phyloP scores from a whole-genome alignment of 2,113 vertebrate species.

The Hystrix brachyura region DNA sequence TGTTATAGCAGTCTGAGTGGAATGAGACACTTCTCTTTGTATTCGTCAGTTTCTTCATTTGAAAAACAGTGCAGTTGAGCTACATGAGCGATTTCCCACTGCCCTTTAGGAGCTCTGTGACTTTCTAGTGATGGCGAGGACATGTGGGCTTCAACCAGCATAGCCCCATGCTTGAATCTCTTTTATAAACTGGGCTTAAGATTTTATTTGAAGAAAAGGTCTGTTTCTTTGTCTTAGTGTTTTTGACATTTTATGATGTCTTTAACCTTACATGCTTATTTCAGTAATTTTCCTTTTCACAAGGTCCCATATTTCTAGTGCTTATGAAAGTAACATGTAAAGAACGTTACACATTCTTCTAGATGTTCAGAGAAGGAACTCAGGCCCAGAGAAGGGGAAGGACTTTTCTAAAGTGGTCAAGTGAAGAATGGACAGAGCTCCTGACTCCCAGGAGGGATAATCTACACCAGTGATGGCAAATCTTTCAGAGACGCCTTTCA shows the following conservation, averaged over 20 bases:
- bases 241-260: not conserved
- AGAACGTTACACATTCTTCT: not conserved
- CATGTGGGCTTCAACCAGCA: not conserved
- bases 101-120: not conserved
- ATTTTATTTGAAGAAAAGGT: not conserved
- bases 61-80: not conserved
- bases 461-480: not conserved
- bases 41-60: not conserved
- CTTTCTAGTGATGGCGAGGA: not conserved
- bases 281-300: constrained; percentile 2
- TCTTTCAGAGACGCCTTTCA: not conserved
- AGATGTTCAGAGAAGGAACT: not conserved
- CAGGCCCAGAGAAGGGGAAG: constrained; percentile 3
- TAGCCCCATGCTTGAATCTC: not conserved
- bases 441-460: not conserved
- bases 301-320: not conserved
- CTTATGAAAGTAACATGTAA: not conserved
- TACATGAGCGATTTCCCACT: not conserved
- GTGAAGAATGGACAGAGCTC: not conserved
- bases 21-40: not conserved
- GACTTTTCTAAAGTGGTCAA: not conserved
- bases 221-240: not conserved
- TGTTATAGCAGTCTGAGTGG: not conserved
- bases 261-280: constrained; percentile 3
- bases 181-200: not conserved